A percentile compares a stretch with the other conserved stretches of the same genome.
These are phyloP conservation scores for Hippoglossus stenolepis DNA, from an alignment of 2,113 vertebrate genomes.

Conservation along the genomic window DNA sequence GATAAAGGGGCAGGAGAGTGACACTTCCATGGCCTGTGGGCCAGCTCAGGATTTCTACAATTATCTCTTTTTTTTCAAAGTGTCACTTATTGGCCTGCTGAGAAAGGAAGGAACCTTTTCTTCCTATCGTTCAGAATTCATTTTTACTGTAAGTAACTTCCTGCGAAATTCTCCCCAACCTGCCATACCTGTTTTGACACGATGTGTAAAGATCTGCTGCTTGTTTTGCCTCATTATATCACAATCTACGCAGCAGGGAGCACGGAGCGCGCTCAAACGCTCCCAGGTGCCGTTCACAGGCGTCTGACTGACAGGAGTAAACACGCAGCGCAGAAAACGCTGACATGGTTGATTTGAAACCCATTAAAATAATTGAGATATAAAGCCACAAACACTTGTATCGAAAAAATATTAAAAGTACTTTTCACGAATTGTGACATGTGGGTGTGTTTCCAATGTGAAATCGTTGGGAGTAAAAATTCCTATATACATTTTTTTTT, in stretches of 20 bases:
- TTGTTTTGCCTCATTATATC: constrained; percentile 37
- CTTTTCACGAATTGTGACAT: neutral
- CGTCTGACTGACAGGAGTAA: constrained; percentile 41
- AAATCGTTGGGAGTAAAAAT: neutral
- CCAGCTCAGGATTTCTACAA: constrained; percentile 21
- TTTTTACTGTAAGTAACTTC: constrained; percentile 25
- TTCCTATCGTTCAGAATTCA: neutral
- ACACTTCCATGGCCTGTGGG: constrained; percentile 31
- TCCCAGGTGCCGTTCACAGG: constrained; percentile 49
- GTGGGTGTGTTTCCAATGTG: neutral
- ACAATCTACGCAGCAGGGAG: constrained; percentile 19
- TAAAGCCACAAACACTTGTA: constrained; percentile 23
- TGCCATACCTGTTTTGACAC: neutral
- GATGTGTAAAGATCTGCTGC: constrained; percentile 32
- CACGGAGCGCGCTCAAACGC: constrained; percentile 19
- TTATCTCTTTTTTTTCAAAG: constrained; percentile 16
- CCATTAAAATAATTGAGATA: constrained; percentile 44
- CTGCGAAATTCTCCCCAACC: no score
- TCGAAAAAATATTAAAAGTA: neutral
- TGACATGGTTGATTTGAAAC: constrained; percentile 32
- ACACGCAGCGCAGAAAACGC: constrained; percentile 13
- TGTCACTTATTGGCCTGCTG: neutral
- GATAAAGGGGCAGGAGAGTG: constrained; percentile 23
- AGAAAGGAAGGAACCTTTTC: constrained; percentile 19
- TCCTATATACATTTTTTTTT: neutral